Base-by-base conservation (phyloP, 2,888 invertebrate species). In the Iselma pallidipennis region DNA sequence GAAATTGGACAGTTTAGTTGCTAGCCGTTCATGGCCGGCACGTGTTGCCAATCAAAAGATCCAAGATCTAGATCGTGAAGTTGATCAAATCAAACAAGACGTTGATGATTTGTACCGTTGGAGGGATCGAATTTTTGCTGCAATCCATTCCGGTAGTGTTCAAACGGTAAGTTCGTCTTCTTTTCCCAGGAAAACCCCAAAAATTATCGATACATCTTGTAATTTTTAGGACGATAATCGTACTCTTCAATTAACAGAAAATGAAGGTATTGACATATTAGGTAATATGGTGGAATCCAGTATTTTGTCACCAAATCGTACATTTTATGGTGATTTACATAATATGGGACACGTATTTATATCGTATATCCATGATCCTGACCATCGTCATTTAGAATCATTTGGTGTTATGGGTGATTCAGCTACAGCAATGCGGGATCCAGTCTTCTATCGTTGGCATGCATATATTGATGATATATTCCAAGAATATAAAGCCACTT, bases 381-480 rank as follows among this genome's bases (percentile, higher is more conserved):
- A 92, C 78, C 88, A 89, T 75, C 84, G 89, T 61, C 88, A 90
- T 76, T 79, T 90, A 83, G 94, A 94, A 81, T 86, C 87, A 51
- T 91, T 91, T 73, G 89, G 91, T 42, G 90, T 92, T 26, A 94
- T 94, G 87, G 93, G 92, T 0, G 94, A 94, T 75, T 87, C 91
- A 0, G 87, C 92, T 0, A 93, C 93, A 0, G 91, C 94, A 0
- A 94, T 94, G 93, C 84, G 94, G 1, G 95, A 95, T 81, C 94
- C 94, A 0, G 82, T 91, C 16, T 94, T 94, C 84, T 94, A 94
- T 82, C 88, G 91, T 76, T 94, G 91, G 91, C 94, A 95, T 75
- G 86, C 90, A 0, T 90, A 88, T 76, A 83, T 94, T 23, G 91
- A 94, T 72, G 89, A 91, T 69, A 82, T 94, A 28, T 94, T 94